phyloP scores from a whole-genome alignment of 2,797 vertebrate species.

The Spheniscus humboldti region DNA sequence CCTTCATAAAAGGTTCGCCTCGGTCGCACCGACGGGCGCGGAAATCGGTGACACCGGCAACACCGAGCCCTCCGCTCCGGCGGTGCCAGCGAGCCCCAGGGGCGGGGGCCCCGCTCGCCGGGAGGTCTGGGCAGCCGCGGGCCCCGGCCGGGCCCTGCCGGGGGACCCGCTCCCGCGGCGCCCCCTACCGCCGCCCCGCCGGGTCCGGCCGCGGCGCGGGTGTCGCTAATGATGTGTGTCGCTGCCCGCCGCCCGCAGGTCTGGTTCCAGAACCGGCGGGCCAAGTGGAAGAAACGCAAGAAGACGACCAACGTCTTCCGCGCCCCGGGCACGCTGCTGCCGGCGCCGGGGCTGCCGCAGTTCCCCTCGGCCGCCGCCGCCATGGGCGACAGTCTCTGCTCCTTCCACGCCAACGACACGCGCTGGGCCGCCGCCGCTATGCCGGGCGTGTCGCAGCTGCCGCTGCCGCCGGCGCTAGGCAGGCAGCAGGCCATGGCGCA shows the following conservation, averaged over 20 bases:
- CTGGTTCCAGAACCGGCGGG: slow-evolving; percentile 98
- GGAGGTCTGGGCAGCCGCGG: neutral
- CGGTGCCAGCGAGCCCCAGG: no score
- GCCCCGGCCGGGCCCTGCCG: neutral
- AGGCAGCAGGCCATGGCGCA: slow-evolving; percentile 93
- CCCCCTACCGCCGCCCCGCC: neutral
- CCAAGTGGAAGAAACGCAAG: slow-evolving; percentile 99
- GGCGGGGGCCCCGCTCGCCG: neutral
- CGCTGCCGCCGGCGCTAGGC: slow-evolving; percentile 88
- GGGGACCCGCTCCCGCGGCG: neutral
- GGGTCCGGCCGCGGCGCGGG: neutral
- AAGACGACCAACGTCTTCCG: slow-evolving; percentile 98
- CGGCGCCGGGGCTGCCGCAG: slow-evolving; percentile 88
- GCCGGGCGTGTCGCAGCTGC: slow-evolving; percentile 93
- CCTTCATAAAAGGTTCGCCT: neutral
- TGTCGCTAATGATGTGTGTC: neutral
- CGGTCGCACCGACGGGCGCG: neutral
- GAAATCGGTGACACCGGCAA: neutral
- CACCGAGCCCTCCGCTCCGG: neutral
- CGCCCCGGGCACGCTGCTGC: slow-evolving; percentile 90
- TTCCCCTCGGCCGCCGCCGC: slow-evolving; percentile 90
- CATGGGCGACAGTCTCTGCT: slow-evolving; percentile 97
- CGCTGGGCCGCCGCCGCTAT: slow-evolving; percentile 94
- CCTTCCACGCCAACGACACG: slow-evolving; percentile 96
- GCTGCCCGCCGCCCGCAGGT: slow-evolving; percentile 75